Evolutionary conservation across 92 coral and sea anemone species (phyloP), one percentile per base, ranked within the genome.

Genomic region (Pocillopora meandrina): DNA sequence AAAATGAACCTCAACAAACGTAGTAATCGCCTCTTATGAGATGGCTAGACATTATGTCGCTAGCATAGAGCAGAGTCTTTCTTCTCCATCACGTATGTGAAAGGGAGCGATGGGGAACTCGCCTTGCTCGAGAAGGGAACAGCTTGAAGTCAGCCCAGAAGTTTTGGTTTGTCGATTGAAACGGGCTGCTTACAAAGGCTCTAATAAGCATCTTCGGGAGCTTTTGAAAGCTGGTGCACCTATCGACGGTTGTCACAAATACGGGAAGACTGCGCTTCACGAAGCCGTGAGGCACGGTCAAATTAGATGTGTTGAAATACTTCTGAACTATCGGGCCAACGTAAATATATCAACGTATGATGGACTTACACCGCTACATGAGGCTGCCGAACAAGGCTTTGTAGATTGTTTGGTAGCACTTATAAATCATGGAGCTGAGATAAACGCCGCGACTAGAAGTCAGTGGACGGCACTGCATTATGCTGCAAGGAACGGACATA

Each of bases 401-500:
- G 95, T 93, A 59, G 99, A 97, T 86, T 97, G 99, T 87, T 97
- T 97, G 91, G 91, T 84, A 78, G 98, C 95, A 81, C 93, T 97
- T 87, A 84, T 97, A 83, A 94, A 93, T 75, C 94, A 95, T 89
- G 98, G 97, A 15, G 99, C 98, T 52, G 97, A 92, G 69, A 95
- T 93, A 66, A 97, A 97, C 79, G 96, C 97, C 62, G 93, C 96
- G 4, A 95, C 99, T 21, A 87, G 98, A 77, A 93, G 95, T 86
- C 98, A 95, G 88, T 95, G 98, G 99, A 97, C 98, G 64, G 99
- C 99, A 65, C 85, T 97, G 74, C 99, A 97, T 84, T 97, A 91
- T 78, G 99, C 99, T 81, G 95, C 99, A 49, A 88, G 99, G 74
- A 97, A 97, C 72, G 99, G 99, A 83, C 99, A 97, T 78, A 83